phyloP scores from a whole-genome alignment of 2,888 invertebrate species.

The Beris morrisii region DNA sequence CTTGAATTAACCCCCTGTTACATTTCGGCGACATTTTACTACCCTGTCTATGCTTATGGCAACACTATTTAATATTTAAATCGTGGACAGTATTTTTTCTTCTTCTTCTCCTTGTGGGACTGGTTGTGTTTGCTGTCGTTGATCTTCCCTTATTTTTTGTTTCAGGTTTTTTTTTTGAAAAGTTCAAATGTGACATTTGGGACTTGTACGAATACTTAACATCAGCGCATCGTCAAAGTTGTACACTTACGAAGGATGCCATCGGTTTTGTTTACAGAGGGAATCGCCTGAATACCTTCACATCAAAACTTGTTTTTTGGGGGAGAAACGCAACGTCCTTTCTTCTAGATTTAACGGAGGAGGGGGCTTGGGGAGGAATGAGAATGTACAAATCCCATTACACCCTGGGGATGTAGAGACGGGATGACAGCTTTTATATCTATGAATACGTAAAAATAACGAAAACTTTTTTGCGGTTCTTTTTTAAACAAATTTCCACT shows the following conservation, averaged over 20 bases:
- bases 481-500: too few relatives aligned
- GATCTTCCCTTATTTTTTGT: conserved; percentile 13
- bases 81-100: conserved; percentile 24
- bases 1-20: conserved; percentile 22
- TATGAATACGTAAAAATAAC: conserved; percentile 9
- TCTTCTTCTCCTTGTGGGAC: conserved; percentile 17
- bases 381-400: conserved; percentile 11
- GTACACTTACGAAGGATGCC: background rate
- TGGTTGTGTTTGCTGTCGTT: conserved; percentile 16
- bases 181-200: conserved; percentile 35
- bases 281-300: conserved; percentile 8
- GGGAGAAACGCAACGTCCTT: background rate
- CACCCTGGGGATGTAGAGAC: conserved; percentile 15
- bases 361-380: background rate
- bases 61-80: conserved; percentile 38
- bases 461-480: too few relatives aligned
- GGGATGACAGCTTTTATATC: conserved; percentile 4
- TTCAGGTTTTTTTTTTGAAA: conserved; percentile 7
- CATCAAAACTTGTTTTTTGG: conserved; percentile 17
- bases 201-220: conserved; percentile 33
- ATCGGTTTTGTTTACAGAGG: conserved; percentile 12
- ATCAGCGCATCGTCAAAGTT: conserved; percentile 31
- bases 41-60: conserved; percentile 12
- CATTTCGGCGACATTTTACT: too few relatives aligned
- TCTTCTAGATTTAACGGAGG: background rate